Conservation (phyloP, 2,797 vertebrate genomes). For the Vireo griseus region DNA sequence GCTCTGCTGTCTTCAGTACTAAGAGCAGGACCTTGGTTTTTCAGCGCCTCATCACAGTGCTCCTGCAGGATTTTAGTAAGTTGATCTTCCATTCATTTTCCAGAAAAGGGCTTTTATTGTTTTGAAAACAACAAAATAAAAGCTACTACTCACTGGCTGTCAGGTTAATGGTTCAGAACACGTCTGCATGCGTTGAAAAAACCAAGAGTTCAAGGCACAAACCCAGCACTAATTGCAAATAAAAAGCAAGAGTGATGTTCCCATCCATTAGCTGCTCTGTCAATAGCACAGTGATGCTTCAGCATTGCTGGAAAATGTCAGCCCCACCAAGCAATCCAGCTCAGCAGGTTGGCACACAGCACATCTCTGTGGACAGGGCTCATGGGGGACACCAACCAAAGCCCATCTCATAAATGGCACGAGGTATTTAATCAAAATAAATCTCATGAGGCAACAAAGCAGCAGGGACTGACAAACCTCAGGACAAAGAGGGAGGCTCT, state of each 20-base stretch:
- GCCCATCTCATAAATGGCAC: fast-evolving
- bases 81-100: not conserved
- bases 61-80: not conserved
- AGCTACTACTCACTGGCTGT: not conserved
- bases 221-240: not conserved
- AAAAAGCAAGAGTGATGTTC: not conserved
- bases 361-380: not conserved
- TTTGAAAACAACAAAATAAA: not conserved
- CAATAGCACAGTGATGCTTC: not conserved
- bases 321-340: not conserved
- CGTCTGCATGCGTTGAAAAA: fast-evolving
- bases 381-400: fast-evolving
- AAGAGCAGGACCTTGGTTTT: not conserved
- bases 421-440: too few species aligned
- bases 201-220: not conserved
- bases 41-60: not conserved
- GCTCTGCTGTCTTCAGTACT: not conserved
- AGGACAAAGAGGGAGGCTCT: not conserved
- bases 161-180: constrained; percentile 16
- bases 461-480: not conserved
- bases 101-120: not conserved
- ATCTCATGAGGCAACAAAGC: not conserved
- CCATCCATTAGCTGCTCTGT: not conserved
- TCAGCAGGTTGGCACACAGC: not conserved
- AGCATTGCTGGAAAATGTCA: not conserved